Evolutionary conservation across 64 coral and sea anemone species (phyloP).

Genomic region (Cladopsammia gracilis): DNA sequence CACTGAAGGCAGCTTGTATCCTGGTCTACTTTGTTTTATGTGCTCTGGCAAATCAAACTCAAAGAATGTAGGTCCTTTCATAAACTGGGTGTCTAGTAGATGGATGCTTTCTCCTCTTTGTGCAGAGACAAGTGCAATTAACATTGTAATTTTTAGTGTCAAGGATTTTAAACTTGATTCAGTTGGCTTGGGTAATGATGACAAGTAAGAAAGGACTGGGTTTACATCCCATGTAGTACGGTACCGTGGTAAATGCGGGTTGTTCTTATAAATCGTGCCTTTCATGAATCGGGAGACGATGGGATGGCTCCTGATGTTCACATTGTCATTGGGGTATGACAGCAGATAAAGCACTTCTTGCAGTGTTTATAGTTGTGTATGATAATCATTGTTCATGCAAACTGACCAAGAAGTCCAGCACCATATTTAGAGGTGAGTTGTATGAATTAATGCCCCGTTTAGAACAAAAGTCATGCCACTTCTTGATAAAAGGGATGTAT

Average conservation of each 20-base stretch:
- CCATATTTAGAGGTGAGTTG: slow-evolving; percentile 31
- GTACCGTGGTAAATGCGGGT: not conserved
- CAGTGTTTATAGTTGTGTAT: slow-evolving; percentile 60
- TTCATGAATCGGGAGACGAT: slow-evolving; percentile 57
- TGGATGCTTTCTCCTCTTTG: slow-evolving; percentile 63
- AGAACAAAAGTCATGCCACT: slow-evolving; percentile 62
- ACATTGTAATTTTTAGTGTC: slow-evolving; percentile 25
- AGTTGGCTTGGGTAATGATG: not conserved
- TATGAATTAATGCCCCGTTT: slow-evolving; percentile 62
- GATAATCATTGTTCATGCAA: slow-evolving; percentile 57
- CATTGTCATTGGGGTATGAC: not conserved
- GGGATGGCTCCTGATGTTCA: slow-evolving; percentile 18
- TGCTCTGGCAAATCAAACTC: slow-evolving; percentile 47
- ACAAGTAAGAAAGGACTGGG: slow-evolving; percentile 31
- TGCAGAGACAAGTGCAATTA: slow-evolving; percentile 48
- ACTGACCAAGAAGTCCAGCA: slow-evolving; percentile 51
- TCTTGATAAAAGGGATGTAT: slow-evolving; percentile 51
- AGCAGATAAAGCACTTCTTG: no score
- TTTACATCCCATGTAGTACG: slow-evolving; percentile 11
- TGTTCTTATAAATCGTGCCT: slow-evolving; percentile 24
- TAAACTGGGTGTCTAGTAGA: slow-evolving; percentile 58
- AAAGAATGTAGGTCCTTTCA: slow-evolving; percentile 41
- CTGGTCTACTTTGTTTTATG: slow-evolving; percentile 55
- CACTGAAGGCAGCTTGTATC: slow-evolving; percentile 61
- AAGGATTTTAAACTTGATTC: slow-evolving; percentile 22